These are phyloP conservation scores for Dinomys branickii DNA, from an alignment of 2,113 vertebrate species.

Conservation along the genomic window DNA sequence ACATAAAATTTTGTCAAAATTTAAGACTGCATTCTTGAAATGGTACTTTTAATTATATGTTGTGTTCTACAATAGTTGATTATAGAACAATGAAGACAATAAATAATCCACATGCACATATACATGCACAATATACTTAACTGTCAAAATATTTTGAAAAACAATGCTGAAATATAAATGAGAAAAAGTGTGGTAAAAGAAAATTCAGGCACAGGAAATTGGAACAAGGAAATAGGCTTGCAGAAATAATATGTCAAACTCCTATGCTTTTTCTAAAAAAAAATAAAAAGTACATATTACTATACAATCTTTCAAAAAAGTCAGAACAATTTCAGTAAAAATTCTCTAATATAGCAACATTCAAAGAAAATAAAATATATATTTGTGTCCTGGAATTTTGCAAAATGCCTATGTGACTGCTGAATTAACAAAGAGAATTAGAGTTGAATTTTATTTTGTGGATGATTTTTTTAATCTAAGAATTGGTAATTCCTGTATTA, in stretches of 20 bases:
- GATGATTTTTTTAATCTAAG: neutral
- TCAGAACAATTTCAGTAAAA: neutral
- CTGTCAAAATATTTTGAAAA: neutral
- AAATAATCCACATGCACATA: neutral
- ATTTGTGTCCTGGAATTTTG: neutral
- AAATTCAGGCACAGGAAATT: neutral
- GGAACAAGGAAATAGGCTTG: neutral
- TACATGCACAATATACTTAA: neutral
- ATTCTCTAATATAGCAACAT: neutral
- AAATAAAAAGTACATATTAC: neutral
- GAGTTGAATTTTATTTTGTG: neutral
- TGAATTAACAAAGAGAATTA: neutral
- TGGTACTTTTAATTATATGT: neutral
- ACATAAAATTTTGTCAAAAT: neutral
- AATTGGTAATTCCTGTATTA: neutral
- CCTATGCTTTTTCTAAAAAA: neutral
- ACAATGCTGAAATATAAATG: neutral
- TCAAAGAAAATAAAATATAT: neutral
- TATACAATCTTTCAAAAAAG: neutral
- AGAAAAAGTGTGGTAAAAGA: neutral
- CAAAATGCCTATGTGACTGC: neutral
- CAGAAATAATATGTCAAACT: neutral
- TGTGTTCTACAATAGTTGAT: neutral
- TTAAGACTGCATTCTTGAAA: neutral
- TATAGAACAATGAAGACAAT: neutral